These are phyloP conservation scores for Himalopsyche anomala DNA, from an alignment of 2,888 invertebrate genomes.

Conservation along the genomic window DNA sequence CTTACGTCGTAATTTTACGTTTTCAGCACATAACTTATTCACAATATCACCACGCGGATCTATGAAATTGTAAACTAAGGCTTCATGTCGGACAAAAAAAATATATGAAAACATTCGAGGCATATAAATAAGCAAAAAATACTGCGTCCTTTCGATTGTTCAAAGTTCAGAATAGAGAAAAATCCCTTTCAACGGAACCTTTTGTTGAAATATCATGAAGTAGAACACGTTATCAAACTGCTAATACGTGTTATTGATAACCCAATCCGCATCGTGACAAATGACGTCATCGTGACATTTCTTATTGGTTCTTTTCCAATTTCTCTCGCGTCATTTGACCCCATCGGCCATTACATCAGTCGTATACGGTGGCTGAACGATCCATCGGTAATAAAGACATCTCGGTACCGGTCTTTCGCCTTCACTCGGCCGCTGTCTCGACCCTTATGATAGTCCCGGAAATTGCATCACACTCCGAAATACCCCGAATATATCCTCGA, in stretches of 20 bases:
- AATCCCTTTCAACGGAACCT: not conserved
- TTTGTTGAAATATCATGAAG: not conserved
- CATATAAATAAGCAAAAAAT: no score
- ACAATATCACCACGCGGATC: no score
- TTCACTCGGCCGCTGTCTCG: slow-evolving; percentile 16
- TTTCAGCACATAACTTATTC: no score
- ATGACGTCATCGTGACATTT: slow-evolving; percentile 16
- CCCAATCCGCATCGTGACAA: slow-evolving; percentile 7
- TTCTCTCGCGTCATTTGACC: slow-evolving; percentile 33
- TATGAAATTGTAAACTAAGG: no score
- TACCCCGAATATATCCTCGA: not conserved
- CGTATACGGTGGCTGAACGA: slow-evolving; percentile 21
- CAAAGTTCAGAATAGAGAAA: no score
- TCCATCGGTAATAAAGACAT: slow-evolving; percentile 30
- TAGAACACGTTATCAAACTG: not conserved
- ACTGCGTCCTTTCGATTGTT: no score
- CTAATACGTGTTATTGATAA: slow-evolving; percentile 26
- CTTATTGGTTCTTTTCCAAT: slow-evolving; percentile 44
- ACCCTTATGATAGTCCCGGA: slow-evolving; percentile 31
- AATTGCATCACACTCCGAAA: slow-evolving; percentile 28
- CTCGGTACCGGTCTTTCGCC: slow-evolving; percentile 27
- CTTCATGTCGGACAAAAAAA: no score
- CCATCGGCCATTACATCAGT: slow-evolving; percentile 16
- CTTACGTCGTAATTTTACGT: no score
- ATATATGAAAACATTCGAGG: no score